phyloP scores from a whole-genome alignment of 2,113 vertebrate species.

The Coreoperca whiteheadi region DNA sequence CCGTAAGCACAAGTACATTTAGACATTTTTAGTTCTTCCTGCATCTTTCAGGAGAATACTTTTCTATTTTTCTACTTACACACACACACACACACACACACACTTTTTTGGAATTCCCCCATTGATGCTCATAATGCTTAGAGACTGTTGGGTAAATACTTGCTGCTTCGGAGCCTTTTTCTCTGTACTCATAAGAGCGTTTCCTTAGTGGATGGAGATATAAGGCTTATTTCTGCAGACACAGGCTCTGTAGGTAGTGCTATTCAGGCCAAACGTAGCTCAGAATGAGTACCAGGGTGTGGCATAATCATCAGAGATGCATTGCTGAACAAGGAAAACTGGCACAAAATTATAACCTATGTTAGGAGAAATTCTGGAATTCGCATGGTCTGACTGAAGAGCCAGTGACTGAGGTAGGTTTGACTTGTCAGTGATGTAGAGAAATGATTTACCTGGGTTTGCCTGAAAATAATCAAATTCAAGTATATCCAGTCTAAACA shows the following conservation, averaged over 20 bases:
- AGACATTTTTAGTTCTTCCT: neutral
- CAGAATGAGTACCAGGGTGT: conserved; percentile 10
- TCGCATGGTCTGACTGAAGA: neutral
- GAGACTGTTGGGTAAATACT: conserved; percentile 22
- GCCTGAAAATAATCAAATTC: neutral
- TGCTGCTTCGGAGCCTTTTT: neutral
- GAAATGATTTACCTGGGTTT: neutral
- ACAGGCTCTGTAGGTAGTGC: neutral
- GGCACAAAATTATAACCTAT: conserved; percentile 17
- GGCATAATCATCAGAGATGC: neutral
- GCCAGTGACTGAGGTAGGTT: neutral
- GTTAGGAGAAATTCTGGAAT: conserved; percentile 21
- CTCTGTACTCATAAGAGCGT: neutral
- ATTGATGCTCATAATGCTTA: neutral
- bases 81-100: neutral
- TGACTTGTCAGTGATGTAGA: neutral
- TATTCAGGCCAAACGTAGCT: conserved; percentile 5
- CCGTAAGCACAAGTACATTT: neutral
- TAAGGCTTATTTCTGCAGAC: conserved; percentile 31
- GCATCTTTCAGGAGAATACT: neutral
- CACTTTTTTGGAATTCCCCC: conserved; percentile 3
- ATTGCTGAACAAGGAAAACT: neutral
- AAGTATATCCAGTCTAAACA: neutral
- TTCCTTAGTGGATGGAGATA: conserved; percentile 3
- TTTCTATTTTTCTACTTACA: neutral